These are phyloP conservation scores for Siphonodentalium dalli DNA, from an alignment of 2,888 invertebrate genomes.

Conservation along the genomic window DNA sequence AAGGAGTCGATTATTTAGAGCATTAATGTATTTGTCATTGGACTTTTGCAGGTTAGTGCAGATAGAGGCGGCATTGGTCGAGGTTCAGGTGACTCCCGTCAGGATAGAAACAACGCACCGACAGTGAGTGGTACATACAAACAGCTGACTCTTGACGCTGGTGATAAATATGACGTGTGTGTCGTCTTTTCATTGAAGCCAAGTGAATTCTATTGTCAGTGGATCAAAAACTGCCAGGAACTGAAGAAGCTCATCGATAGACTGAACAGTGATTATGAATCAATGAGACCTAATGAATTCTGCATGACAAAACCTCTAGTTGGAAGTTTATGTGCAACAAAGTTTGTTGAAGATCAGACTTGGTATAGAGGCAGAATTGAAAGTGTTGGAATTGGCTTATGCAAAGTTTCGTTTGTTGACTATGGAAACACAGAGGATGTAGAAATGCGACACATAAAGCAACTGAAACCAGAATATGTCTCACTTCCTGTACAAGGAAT, in stretches of 20 bases:
- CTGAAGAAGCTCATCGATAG: slow-evolving; percentile 40
- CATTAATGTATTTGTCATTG: no score
- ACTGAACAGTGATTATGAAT: slow-evolving; percentile 36
- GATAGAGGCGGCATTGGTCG: slow-evolving; percentile 7
- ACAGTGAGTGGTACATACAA: no score
- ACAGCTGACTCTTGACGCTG: slow-evolving; percentile 28
- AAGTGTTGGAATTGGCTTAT: slow-evolving; percentile 12
- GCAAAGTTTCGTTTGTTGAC: slow-evolving; percentile 50
- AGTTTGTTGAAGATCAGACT: slow-evolving; percentile 41
- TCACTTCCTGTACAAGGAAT: slow-evolving; percentile 41
- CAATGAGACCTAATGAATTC: slow-evolving; percentile 26
- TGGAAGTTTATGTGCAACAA: slow-evolving; percentile 47
- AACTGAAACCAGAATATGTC: slow-evolving; percentile 39
- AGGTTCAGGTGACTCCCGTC: slow-evolving; percentile 6
- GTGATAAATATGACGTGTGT: slow-evolving; percentile 34
- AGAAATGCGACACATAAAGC: slow-evolving; percentile 28
- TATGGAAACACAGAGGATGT: slow-evolving; percentile 55
- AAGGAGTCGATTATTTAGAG: no score
- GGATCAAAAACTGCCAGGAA: slow-evolving; percentile 24
- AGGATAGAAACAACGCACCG: no score
- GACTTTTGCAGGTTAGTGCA: no score
- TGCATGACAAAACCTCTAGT: slow-evolving; percentile 20
- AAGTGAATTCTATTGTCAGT: slow-evolving; percentile 49
- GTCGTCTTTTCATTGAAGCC: slow-evolving; percentile 39
- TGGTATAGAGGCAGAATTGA: slow-evolving; percentile 44